phyloP scores from a whole-genome alignment of 2,888 invertebrate species.

The Colostygia pectinataria region DNA sequence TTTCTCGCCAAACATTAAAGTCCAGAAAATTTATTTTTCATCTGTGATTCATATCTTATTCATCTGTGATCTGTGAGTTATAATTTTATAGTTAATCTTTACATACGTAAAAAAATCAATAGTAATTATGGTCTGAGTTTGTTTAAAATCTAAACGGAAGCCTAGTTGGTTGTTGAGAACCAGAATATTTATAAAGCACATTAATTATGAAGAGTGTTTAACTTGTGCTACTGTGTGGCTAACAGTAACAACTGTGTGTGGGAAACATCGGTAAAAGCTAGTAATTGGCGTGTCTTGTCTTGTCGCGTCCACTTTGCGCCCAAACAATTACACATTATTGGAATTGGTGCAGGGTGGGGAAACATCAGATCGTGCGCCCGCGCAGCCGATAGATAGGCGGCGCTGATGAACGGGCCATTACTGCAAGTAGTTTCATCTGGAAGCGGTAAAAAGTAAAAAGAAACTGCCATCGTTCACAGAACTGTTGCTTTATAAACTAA shows the following conservation, averaged over 20 bases:
- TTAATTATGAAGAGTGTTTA: neutral
- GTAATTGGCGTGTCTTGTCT: slow-evolving; percentile 46
- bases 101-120: too few species aligned
- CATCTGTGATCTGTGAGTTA: too few species aligned
- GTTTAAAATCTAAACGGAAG: too few species aligned
- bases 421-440: slow-evolving; percentile 7
- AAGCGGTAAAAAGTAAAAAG: slow-evolving; percentile 12
- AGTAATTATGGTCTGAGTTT: too few species aligned
- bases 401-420: slow-evolving; percentile 7
- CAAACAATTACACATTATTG: slow-evolving; percentile 38
- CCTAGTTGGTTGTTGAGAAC: too few species aligned
- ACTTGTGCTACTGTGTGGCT: slow-evolving; percentile 17
- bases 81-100: too few species aligned
- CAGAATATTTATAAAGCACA: too few species aligned
- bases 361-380: slow-evolving; percentile 14
- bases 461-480: neutral
- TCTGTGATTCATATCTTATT: too few species aligned
- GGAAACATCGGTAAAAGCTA: slow-evolving; percentile 36
- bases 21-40: too few species aligned
- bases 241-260: slow-evolving; percentile 26
- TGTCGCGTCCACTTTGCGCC: slow-evolving; percentile 40
- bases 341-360: slow-evolving; percentile 13
- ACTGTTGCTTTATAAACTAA: neutral
- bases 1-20: too few species aligned
- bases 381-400: slow-evolving; percentile 1